phyloP scores from a whole-genome alignment of 2,888 invertebrate species.

The Drosophila birchii region DNA sequence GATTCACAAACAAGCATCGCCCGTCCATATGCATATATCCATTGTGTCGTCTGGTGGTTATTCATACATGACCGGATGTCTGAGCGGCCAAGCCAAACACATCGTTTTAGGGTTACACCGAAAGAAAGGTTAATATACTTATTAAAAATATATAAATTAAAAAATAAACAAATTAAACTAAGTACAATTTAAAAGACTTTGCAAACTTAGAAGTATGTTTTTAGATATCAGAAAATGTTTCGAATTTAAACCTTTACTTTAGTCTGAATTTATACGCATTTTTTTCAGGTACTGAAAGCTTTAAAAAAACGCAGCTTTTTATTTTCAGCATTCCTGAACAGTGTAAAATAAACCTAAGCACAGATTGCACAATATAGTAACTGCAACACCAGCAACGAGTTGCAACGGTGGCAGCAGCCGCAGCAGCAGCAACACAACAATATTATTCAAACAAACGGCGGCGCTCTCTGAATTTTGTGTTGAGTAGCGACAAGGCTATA shows the following conservation, averaged over 20 bases:
- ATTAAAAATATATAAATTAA: neutral
- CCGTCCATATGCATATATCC: conserved; percentile 18
- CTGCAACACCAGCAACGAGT: conserved; percentile 37
- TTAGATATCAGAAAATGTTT: neutral
- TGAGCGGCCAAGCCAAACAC: conserved; percentile 58
- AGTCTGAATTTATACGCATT: conserved; percentile 19
- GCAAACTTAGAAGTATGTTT: neutral
- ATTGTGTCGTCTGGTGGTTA: conserved; percentile 32
- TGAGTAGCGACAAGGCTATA: conserved; percentile 61
- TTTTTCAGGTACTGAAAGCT: conserved; percentile 40
- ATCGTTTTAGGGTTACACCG: conserved; percentile 31
- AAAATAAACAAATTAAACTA: too few species aligned
- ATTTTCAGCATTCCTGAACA: conserved; percentile 57
- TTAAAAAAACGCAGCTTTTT: conserved; percentile 71
- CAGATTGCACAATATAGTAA: conserved; percentile 60
- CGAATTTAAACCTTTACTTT: neutral
- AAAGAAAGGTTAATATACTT: neutral
- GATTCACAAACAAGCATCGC: conserved; percentile 1
- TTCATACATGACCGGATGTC: conserved; percentile 37
- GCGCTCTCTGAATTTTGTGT: conserved; percentile 60
- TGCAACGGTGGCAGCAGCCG: conserved; percentile 22
- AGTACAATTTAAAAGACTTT: too few species aligned
- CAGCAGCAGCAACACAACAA: conserved; percentile 42
- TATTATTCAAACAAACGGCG: conserved; percentile 66
- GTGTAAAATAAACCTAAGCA: conserved; percentile 64